Conservation (phyloP, 2,888 invertebrate species). For the Mythimna lalbum region DNA sequence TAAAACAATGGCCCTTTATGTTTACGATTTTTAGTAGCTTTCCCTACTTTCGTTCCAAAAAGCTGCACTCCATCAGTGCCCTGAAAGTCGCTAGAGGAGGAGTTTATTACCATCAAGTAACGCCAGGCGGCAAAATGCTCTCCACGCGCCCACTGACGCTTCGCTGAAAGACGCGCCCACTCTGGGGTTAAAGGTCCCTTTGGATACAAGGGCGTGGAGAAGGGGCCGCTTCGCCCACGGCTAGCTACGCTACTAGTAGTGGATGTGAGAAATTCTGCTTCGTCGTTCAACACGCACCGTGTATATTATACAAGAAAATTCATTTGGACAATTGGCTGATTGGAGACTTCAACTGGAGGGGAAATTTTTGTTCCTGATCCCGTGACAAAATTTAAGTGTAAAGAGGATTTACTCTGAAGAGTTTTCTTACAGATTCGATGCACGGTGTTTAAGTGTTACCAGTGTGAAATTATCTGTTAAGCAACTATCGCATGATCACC, state of each 20-base stretch:
- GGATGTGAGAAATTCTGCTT: background rate
- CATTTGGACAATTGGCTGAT: constrained; percentile 17
- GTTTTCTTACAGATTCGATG: constrained; percentile 14
- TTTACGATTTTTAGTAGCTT: background rate
- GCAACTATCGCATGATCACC: background rate
- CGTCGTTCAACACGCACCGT: constrained; percentile 1
- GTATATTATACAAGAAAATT: constrained; percentile 16
- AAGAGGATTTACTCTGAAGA: background rate
- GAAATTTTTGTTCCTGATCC: background rate
- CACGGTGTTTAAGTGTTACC: constrained; percentile 29
- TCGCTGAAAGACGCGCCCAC: too few relatives aligned
- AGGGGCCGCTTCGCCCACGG: too few relatives aligned
- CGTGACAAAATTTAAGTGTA: constrained; percentile 14
- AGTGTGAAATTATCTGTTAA: background rate
- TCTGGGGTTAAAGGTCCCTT: too few relatives aligned
- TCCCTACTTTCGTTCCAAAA: background rate
- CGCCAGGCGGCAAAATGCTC: background rate
- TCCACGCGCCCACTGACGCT: background rate
- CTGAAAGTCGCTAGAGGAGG: background rate
- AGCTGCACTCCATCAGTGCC: background rate
- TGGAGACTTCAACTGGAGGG: background rate
- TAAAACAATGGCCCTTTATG: background rate
- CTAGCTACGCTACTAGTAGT: background rate
- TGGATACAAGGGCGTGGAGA: rapidly evolving
- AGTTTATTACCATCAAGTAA: background rate